Base-by-base conservation (phyloP, 2,113 vertebrate genomes). In the Morone chrysops region DNA sequence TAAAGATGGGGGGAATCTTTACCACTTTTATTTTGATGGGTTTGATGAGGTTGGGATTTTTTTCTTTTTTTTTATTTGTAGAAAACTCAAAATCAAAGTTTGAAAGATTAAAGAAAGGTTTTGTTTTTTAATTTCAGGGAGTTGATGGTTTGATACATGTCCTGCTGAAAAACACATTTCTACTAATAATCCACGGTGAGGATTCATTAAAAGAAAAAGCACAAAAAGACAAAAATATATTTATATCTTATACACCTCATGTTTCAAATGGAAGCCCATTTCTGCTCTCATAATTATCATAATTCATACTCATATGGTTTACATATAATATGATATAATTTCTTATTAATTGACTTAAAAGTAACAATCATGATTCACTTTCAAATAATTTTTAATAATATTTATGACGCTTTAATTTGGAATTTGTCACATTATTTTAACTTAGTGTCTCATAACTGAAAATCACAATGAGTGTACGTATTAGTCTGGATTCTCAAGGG, bases 181-280 rank as follows among this genome's bases (percentile, higher is more conserved):
- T 45, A 11, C 18, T 8, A 16, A 65, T 18, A 36, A 2, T 70
- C 11, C 11, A 48, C 1, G 0, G 0, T 1, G 54, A 73, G 11
- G 25, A 48, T 47, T 22, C 5, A 16, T 75, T 11, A 1, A 14
- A 45, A 16, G 11, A 51, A 51, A 57, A 83, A 83, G 69, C 75
- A 83, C 69, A 78, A 78, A 68, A 31, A 60, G 17, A 73, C 22
- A 71, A 22, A 54, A 75, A 45, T 54, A 12, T 40, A 25, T 74
- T 77, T 45, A 75, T 25, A 25, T 43, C 20, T n/a, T 4, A 41
- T 38, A 47, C 70, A 56, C 11, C 38, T 36, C 10, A 2, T 14
- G 0, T 8, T 16, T 5, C 2, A 12, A 41, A 13, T 7, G 20
- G 54, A 77, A 68, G 74, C 20, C 4, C 59, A 50, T 71, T 80